Evolutionary conservation across 2,113 vertebrate species (phyloP).

Genomic region (Maccullochella peelii): DNA sequence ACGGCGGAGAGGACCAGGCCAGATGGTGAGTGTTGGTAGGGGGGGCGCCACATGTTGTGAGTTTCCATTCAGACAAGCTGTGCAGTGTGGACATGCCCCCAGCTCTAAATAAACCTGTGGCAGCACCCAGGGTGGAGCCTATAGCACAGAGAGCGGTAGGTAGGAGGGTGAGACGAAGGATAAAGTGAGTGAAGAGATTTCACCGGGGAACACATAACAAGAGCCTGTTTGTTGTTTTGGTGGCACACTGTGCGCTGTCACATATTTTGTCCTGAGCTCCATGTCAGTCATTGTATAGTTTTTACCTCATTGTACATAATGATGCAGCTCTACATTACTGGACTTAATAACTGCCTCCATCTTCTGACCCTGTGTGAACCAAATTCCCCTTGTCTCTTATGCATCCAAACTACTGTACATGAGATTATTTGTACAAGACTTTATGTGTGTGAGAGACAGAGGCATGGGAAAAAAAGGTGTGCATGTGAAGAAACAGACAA

Average conservation of each 20-base stretch:
- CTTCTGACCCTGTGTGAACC: constrained; percentile 21
- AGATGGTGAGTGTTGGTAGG: constrained; percentile 72
- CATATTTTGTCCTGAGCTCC: constrained; percentile 51
- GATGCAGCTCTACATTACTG: background rate
- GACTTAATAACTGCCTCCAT: constrained; percentile 23
- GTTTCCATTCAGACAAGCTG: constrained; percentile 78
- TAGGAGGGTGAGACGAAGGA: constrained; percentile 33
- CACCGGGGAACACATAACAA: constrained; percentile 24
- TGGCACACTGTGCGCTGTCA: constrained; percentile 17
- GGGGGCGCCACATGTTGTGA: constrained; percentile 73
- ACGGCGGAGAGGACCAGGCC: constrained; percentile 60
- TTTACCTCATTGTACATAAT: background rate
- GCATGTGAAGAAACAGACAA: constrained; percentile 35
- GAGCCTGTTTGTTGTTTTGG: constrained; percentile 41
- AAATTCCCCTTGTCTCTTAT: constrained; percentile 18
- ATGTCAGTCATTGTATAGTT: constrained; percentile 13
- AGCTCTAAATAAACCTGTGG: constrained; percentile 78
- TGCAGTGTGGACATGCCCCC: constrained; percentile 61
- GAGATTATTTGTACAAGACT: constrained; percentile 32
- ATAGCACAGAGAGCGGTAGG: constrained; percentile 10
- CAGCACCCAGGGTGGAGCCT: constrained; percentile 66
- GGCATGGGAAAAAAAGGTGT: background rate
- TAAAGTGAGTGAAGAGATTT: constrained; percentile 40
- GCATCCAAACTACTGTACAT: constrained; percentile 4
- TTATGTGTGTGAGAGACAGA: constrained; percentile 5